A percentile compares a stretch with the other conserved stretches of the same genome.
These are phyloP conservation scores for Lagodon rhomboides DNA, from an alignment of 2,797 vertebrate genomes.

Conservation along the genomic window DNA sequence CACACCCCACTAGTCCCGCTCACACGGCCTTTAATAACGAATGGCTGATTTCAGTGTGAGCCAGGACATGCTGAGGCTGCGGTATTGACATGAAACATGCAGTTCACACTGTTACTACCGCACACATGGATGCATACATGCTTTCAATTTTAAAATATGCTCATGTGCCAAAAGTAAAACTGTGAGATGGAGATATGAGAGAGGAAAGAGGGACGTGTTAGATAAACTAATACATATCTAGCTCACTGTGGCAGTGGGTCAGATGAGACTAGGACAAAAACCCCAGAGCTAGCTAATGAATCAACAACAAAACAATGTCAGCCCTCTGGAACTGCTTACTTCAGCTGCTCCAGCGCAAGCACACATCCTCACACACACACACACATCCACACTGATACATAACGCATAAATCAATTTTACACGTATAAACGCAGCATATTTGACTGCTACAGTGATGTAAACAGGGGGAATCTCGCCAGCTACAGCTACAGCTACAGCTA, in stretches of 20 bases:
- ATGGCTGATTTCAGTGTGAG: constrained; percentile 59
- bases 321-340: constrained; percentile 54
- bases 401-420: constrained; percentile 27
- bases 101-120: neutral
- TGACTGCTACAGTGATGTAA: constrained; percentile 24
- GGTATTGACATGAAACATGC: constrained; percentile 14
- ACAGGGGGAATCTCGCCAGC: constrained; percentile 15
- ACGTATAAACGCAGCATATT: constrained; percentile 14
- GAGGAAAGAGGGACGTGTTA: constrained; percentile 8
- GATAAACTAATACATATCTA: constrained; percentile 45
- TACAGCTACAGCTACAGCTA: neutral
- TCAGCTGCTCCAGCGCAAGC: constrained; percentile 47
- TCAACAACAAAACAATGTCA: constrained; percentile 70
- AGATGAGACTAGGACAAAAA: constrained; percentile 57
- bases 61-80: constrained; percentile 43
- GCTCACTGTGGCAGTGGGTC: constrained; percentile 80
- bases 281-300: constrained; percentile 54
- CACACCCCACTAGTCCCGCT: constrained; percentile 66
- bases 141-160: constrained; percentile 16
- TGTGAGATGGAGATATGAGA: constrained; percentile 1
- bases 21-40: constrained; percentile 76
- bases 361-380: neutral
- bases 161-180: neutral
- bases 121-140: neutral
- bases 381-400: neutral